phyloP scores from a whole-genome alignment of 1,140 invertebrate species.

The Bombus balteatus region DNA sequence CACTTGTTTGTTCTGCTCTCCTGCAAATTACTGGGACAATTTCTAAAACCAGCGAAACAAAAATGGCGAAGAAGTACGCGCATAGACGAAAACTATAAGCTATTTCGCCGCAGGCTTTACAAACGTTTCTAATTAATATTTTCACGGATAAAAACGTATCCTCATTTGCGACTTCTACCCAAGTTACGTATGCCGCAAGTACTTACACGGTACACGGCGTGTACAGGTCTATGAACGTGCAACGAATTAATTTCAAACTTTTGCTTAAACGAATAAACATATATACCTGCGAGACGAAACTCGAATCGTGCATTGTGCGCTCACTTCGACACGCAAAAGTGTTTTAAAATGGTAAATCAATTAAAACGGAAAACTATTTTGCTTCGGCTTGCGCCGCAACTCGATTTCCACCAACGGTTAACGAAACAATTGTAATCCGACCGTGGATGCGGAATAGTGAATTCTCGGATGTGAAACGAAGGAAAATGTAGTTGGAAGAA shows the following conservation, averaged over 20 bases:
- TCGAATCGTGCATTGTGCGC: not conserved
- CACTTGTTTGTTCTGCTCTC: slow-evolving; percentile 46
- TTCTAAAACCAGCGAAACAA: slow-evolving; percentile 6
- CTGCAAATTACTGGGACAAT: slow-evolving; percentile 49
- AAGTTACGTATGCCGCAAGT: not conserved
- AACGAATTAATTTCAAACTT: slow-evolving; percentile 48
- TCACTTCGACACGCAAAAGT: slow-evolving; percentile 1
- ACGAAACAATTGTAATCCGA: not conserved
- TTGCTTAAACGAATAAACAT: slow-evolving; percentile 20
- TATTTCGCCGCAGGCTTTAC: slow-evolving; percentile 15
- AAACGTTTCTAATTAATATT: slow-evolving; percentile 44
- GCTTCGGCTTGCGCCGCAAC: not conserved
- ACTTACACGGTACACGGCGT: not conserved
- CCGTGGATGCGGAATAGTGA: not conserved
- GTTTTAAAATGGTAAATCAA: slow-evolving; percentile 15
- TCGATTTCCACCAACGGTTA: not conserved
- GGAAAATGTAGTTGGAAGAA: not conserved
- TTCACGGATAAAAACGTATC: slow-evolving; percentile 22
- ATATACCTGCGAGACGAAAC: not conserved
- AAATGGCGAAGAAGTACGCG: not conserved
- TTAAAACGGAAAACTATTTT: slow-evolving; percentile 18
- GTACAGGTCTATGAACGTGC: not conserved
- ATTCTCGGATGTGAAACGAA: no score
- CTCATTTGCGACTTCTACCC: not conserved
- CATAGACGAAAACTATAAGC: slow-evolving; percentile 22